Evolutionary conservation across 2,113 vertebrate genomes (phyloP), one percentile per base, ranked within the genome.

Genomic region (Saccopteryx bilineata): DNA sequence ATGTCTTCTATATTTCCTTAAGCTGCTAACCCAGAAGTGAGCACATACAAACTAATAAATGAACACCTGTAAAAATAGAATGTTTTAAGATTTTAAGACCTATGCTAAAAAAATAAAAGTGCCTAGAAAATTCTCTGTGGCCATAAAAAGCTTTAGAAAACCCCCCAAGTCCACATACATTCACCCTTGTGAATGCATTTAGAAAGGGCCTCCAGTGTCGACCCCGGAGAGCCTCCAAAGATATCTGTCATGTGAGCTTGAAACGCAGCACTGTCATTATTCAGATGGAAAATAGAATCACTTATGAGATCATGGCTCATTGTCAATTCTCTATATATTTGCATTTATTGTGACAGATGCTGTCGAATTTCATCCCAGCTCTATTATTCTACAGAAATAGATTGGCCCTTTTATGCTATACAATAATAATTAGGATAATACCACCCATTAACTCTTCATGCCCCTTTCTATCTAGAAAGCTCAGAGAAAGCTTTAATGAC

Each of bases 331-430:
- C 97, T 97, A 97, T 98, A 96, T 97, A 98, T 98, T 98, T 97
- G 96, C 97, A 97, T 97, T 97, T 97, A 98, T 97, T 98, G 96
- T 98, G 97, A 98, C 96, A 98, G 97, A 97, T 97, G 96, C 96
- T 97, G 97, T 96, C 83, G 80, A 97, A 96, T 97, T 91, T 97
- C 95, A 95, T 96, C 80, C 93, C 93, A 78, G 83, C 94, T 95
- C 95, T 96, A 96, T 98, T 97, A 97, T 97, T 96, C 97, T 96
- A 95, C 97, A 95, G 83, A 97, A 97, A 96, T 96, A 97, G 96
- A 97, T 96, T 68, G 79, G 82, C 61, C 79, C n/a, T 93, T 75
- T 96, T 93, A 93, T 93, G 76, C 93, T 97, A 96, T 97, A 96
- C 87, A 96, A 96, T 96, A 97, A 98, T 97, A 98, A 98, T 97